Evolutionary conservation across 2,888 invertebrate genomes (phyloP).

Genomic region (Lasioglossum morio): DNA sequence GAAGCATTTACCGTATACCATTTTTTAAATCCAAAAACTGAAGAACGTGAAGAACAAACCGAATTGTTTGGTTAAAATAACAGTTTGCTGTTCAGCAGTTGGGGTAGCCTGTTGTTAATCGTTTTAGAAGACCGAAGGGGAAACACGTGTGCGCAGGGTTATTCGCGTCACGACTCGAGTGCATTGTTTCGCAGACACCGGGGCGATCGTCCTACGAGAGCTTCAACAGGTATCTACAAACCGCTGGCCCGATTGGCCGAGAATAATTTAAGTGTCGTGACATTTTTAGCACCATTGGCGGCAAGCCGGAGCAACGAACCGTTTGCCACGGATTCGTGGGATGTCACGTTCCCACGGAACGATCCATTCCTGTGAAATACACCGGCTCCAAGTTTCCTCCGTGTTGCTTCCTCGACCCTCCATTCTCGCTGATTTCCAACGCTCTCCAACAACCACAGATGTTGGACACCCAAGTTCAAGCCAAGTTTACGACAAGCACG

Average conservation of each 20-base stretch:
- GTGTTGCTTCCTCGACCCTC: slow-evolving; percentile 2
- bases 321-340: slow-evolving; percentile 18
- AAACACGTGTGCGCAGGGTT: background rate
- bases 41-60: too few relatives aligned
- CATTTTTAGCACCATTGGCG: slow-evolving; percentile 53
- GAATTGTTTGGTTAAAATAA: too few relatives aligned
- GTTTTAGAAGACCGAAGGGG: background rate
- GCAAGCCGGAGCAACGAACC: slow-evolving; percentile 24
- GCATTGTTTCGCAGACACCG: slow-evolving; percentile 28
- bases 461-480: background rate
- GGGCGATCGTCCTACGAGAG: slow-evolving; percentile 29
- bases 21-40: too few relatives aligned
- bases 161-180: slow-evolving; percentile 26
- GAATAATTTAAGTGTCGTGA: slow-evolving; percentile 56
- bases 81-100: background rate
- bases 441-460: background rate
- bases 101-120: background rate
- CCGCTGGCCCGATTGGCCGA: slow-evolving; percentile 22
- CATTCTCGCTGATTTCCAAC: background rate
- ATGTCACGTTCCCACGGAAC: slow-evolving; percentile 10
- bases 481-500: background rate
- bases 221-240: slow-evolving; percentile 59
- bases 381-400: background rate
- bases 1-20: too few relatives aligned
- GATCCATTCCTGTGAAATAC: slow-evolving; percentile 13